Evolutionary conservation across 2,113 vertebrate species (phyloP), one percentile per base, ranked within the genome.

Genomic region (Osmerus eperlanus): DNA sequence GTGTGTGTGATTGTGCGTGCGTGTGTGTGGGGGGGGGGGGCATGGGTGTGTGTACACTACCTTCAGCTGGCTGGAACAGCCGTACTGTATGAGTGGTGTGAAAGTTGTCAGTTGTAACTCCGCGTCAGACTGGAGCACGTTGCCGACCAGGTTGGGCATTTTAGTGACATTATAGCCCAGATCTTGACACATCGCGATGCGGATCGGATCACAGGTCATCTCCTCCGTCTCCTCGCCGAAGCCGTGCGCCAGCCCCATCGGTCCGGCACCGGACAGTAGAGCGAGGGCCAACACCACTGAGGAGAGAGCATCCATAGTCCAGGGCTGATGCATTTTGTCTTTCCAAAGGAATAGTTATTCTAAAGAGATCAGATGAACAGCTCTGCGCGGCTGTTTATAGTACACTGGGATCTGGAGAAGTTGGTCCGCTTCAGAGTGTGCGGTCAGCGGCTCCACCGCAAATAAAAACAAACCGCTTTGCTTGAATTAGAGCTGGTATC

Each of bases 101-200:
- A 99, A 99, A 32, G 97, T 98, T 77, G 95, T 97, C 80, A 99
- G 92, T 80, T 98, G 97, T 79, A 99, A 89, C 89, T 99, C 97
- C 0, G 97, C 97, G 93, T 99, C 96, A 23, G 95, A 92, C 90
- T 99, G 96, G 81, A 97, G 86, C 86, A 98, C 96, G 87, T 98
- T 96, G 61, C 97, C 97, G 54, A 98, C 95, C 89, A 98, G 86
- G 79, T 99, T 99, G 89, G 97, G 97, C 97, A 99, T 98, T 88
- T 96, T 96, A 85, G 97, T 99, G 83, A 97, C 96, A 89, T 99
- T 99, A 91, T 99, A 99, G 64, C 97, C 97, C 70, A 99, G 88
- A 85, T 96, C 96, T 90, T 97, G 96, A 92, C 97, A 99, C 97
- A 97, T 98, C 89, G 95, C 87, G 91, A 99, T 99, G 74, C 96